phyloP scores from a whole-genome alignment of 2,888 invertebrate species.

The Coronaproctus castanopsis region DNA sequence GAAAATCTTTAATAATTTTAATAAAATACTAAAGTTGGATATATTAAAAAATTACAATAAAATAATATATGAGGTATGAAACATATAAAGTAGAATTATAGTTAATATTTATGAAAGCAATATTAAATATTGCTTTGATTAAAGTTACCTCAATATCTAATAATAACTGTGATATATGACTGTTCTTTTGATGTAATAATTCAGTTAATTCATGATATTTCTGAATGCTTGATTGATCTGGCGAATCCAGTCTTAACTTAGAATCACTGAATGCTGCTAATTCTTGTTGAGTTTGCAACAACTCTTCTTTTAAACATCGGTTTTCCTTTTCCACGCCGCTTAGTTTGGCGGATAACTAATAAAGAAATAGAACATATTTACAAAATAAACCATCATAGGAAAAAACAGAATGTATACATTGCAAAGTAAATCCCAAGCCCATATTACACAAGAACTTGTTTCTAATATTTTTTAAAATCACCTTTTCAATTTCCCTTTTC shows the following conservation, averaged over 20 bases:
- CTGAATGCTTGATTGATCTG: conserved; percentile 32
- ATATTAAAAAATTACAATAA: too few species aligned
- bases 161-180: conserved; percentile 52
- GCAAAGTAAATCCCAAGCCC: too few species aligned
- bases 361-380: conserved; percentile 18
- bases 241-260: conserved; percentile 29
- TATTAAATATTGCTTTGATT: too few species aligned
- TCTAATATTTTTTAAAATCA: too few species aligned
- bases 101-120: too few species aligned
- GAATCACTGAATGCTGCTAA: conserved; percentile 24
- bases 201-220: conserved; percentile 35
- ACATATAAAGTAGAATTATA: too few species aligned
- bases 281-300: conserved; percentile 29
- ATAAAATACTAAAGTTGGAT: too few species aligned
- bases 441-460: too few species aligned
- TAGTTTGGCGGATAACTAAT: conserved; percentile 26
- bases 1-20: too few species aligned
- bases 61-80: too few species aligned
- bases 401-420: not conserved
- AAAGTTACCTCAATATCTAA: conserved; percentile 46
- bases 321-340: conserved; percentile 31
- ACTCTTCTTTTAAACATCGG: conserved; percentile 29
- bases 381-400: conserved; percentile 2
- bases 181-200: conserved; percentile 44
- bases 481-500: conserved; percentile 27